Conservation (phyloP, 2,113 vertebrate species). For the Puffinus mauretanicus region DNA sequence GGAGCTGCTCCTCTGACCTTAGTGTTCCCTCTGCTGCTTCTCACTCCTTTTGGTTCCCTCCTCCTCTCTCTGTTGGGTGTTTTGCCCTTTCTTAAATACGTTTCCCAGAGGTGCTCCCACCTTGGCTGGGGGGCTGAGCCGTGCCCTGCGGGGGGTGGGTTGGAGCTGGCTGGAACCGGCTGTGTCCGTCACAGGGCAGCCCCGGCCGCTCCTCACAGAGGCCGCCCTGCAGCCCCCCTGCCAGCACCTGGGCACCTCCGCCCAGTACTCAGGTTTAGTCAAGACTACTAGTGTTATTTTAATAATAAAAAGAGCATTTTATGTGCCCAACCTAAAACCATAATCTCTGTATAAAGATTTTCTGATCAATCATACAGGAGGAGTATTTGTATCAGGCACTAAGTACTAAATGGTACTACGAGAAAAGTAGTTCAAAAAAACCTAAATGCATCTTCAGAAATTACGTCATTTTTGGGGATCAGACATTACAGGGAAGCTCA, state of each 20-base stretch:
- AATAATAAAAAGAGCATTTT: background rate
- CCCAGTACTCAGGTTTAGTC: background rate
- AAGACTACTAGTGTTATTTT: background rate
- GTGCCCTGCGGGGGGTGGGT: fast-evolving
- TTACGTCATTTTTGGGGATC: background rate
- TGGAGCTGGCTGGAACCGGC: background rate
- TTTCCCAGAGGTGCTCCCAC: fast-evolving
- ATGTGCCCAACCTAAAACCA: background rate
- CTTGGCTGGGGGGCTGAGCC: fast-evolving
- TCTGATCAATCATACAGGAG: background rate
- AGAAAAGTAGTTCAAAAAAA: background rate
- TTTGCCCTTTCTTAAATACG: background rate
- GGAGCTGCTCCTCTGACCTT: background rate
- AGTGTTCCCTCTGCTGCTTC: background rate
- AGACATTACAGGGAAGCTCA: background rate
- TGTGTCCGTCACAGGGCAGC: fast-evolving
- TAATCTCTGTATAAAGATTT: background rate
- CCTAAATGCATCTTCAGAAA: background rate
- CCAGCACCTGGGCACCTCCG: background rate
- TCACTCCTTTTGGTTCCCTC: background rate
- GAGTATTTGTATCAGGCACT: background rate
- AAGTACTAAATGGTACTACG: background rate
- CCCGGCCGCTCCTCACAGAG: background rate
- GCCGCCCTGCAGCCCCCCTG: fast-evolving
- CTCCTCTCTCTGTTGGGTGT: background rate